Conservation (phyloP, 2,113 vertebrate species). For the Marmota flaviventris region DNA sequence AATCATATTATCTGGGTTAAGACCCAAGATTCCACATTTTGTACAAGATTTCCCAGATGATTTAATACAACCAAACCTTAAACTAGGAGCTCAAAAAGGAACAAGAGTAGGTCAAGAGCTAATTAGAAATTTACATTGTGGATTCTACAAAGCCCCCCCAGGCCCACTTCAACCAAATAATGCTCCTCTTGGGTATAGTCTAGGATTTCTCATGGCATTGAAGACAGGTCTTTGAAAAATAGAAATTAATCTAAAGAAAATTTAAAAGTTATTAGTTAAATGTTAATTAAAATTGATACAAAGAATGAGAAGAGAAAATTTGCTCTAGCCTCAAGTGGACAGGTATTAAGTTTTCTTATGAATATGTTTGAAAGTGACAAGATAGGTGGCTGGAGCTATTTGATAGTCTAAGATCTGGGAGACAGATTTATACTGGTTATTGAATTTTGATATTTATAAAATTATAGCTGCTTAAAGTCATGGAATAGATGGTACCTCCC, state of each 20-base stretch:
- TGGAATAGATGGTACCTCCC: neutral
- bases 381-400: neutral
- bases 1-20: neutral
- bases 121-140: neutral
- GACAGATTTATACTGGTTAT: neutral
- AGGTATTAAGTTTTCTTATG: neutral
- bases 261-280: neutral
- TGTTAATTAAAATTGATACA: neutral
- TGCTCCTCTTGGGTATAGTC: neutral
- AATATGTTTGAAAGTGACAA: neutral
- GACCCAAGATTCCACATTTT: neutral
- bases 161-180: neutral
- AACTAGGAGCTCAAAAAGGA: neutral
- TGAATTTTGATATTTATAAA: neutral
- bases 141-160: too few species aligned
- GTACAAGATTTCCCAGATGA: neutral
- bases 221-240: neutral
- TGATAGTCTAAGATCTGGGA: neutral
- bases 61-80: neutral
- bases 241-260: neutral
- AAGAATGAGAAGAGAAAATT: neutral
- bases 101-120: neutral
- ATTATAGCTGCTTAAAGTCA: neutral
- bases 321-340: neutral
- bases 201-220: neutral